Conservation (phyloP, 2,797 vertebrate genomes). For the Selene dorsalis region DNA sequence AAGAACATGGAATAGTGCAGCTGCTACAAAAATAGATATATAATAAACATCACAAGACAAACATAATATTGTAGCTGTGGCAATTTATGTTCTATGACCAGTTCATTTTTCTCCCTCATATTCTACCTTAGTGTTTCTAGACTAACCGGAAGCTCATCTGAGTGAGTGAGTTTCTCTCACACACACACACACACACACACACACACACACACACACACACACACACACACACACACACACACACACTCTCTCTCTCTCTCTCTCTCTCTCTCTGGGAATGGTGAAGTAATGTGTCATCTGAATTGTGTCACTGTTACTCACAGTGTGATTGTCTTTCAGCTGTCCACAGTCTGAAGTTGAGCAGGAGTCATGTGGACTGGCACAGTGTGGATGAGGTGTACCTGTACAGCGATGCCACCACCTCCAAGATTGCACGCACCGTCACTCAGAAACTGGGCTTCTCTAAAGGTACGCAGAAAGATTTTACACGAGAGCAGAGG, state of each 20-base stretch:
- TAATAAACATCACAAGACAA: too few species aligned
- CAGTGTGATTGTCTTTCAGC: slow-evolving; percentile 77
- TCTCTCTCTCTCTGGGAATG: not conserved
- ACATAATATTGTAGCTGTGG: too few species aligned
- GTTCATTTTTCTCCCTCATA: too few species aligned
- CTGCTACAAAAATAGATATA: too few species aligned
- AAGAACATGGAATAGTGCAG: too few species aligned
- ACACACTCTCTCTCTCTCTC: not conserved
- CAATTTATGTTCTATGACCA: too few species aligned
- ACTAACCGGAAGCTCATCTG: slow-evolving; percentile 12
- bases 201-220: too few species aligned
- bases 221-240: not conserved
- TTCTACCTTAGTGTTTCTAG: too few species aligned
- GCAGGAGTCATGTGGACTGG: slow-evolving; percentile 93
- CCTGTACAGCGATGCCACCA: slow-evolving; percentile 92
- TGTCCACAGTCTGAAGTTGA: slow-evolving; percentile 90
- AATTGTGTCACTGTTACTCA: slow-evolving; percentile 49
- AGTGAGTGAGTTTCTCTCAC: slow-evolving; percentile 20
- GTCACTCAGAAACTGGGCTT: slow-evolving; percentile 93
- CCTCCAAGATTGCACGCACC: slow-evolving; percentile 93
- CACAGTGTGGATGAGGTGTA: slow-evolving; percentile 94
- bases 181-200: too few species aligned
- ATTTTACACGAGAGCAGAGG: too few species aligned
- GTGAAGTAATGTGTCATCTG: slow-evolving; percentile 27
- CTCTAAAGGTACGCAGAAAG: slow-evolving; percentile 88